Conservation (phyloP, 2,888 invertebrate species). For the Philereme vetulata region DNA sequence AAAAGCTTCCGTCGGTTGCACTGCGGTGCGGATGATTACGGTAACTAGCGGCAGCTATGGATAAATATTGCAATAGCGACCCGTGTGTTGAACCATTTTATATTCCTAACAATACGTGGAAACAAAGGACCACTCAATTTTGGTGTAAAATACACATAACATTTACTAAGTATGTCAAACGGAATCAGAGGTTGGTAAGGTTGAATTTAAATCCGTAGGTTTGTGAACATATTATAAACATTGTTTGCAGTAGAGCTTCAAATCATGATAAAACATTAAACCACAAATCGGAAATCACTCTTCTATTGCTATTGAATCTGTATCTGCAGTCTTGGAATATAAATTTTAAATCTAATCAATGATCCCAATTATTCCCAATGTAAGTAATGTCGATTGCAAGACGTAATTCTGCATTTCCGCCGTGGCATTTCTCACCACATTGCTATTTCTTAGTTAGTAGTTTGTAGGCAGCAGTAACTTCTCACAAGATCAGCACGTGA, state of each 20-base stretch:
- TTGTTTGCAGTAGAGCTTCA: not conserved
- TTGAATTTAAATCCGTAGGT: not conserved
- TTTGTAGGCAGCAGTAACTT: conserved; percentile 44
- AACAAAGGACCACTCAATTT: conserved; percentile 54
- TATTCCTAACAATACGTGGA: conserved; percentile 52
- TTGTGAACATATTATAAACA: conserved; percentile 3
- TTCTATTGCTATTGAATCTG: not conserved
- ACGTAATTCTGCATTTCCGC: conserved; percentile 11
- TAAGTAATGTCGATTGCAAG: conserved; percentile 6
- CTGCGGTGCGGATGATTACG: conserved; percentile 65
- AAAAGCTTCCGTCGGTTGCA: conserved; percentile 56
- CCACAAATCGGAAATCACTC: conserved; percentile 1
- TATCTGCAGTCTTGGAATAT: not conserved
- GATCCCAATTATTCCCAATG: conserved; percentile 1
- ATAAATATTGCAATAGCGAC: conserved; percentile 61
- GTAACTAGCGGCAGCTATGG: conserved; percentile 49
- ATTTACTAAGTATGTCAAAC: conserved; percentile 13
- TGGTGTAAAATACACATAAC: conserved; percentile 26
- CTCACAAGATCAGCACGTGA: conserved; percentile 47
- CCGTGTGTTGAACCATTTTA: conserved; percentile 46
- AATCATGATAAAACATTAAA: not conserved
- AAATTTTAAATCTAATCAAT: not conserved
- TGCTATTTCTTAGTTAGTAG: conserved; percentile 29
- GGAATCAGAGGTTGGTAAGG: not conserved
- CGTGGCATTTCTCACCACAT: conserved; percentile 17